Evolutionary conservation across 2,113 vertebrate species (phyloP), one percentile per base, ranked within the genome.

Genomic region (Mellivora capensis): DNA sequence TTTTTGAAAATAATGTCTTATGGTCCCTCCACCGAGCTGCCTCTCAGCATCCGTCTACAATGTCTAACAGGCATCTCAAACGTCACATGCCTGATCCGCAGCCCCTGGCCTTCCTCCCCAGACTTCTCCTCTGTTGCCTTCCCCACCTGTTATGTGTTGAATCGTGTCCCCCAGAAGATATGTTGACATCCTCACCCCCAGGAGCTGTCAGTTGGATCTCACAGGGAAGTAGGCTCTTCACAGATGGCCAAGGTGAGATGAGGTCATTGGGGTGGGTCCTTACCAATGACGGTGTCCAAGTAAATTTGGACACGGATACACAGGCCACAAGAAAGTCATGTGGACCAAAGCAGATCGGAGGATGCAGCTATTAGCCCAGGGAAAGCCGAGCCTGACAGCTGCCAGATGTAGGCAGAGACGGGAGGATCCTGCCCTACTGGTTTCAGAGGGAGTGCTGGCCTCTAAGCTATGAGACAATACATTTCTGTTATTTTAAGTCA

Each of bases 41-140:
- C 6, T 47, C 79, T 77, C 49, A 0, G 74, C 69, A 9, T 27
- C 67, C 29, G 31, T 20, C 23, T 10, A 8, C 27, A 20, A 64
- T 0, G 9, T 64, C 39, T 59, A 12, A 1, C 0, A 15, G 71
- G 21, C 15, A 14, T 44, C 90, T 93, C 52, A 13, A 49, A 39
- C 27, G 34, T 0, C 29, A n/a, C 13, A 3, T 1, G 18, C 71
- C 72, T 23, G 54, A 21, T 1, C 3, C 18, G 12, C 0, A 1
- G 80, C 31, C 25, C 42, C 44, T 11, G 17, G 44, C 47, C 82
- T 67, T 49, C 15, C 3, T 57, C 88, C 27, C n/a, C 71, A 42
- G 9, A 39, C 67, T 25, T 31, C 52, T 47, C 49, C 49, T 42
- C 47, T 25, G 11, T 61, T 37, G 25, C 82, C 49, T 64, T 52